Conservation (phyloP, 2,113 vertebrate genomes). For the Rousettus leschenaultii region DNA sequence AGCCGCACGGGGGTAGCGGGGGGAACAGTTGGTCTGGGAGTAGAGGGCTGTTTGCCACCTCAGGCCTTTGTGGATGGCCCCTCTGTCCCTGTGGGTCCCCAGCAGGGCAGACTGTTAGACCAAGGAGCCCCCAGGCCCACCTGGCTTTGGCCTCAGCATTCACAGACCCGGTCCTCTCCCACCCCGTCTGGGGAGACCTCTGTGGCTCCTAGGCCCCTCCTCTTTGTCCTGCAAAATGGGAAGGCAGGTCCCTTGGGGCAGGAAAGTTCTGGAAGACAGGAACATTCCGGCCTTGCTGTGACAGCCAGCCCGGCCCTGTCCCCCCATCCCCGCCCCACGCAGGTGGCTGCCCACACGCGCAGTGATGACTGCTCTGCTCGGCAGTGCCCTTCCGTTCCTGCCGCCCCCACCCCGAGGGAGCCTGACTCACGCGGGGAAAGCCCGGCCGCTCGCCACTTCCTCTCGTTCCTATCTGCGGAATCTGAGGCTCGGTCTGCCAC, state of each 20-base stretch:
- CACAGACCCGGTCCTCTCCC: neutral
- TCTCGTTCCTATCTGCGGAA: neutral
- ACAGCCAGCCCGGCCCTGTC: neutral
- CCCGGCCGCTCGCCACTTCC: constrained; percentile 17
- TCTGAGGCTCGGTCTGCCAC: neutral
- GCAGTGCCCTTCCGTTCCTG: neutral
- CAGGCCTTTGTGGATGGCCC: neutral
- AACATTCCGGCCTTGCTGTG: neutral
- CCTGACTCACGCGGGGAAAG: neutral
- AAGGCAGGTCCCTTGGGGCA: neutral
- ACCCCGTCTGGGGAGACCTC: neutral
- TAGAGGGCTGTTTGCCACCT: neutral
- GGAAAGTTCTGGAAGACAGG: neutral
- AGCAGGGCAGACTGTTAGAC: neutral
- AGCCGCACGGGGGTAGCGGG: neutral
- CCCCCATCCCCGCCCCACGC: fast-evolving
- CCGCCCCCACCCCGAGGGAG: neutral
- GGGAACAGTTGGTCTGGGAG: neutral
- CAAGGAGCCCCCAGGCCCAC: neutral
- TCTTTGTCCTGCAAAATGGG: neutral
- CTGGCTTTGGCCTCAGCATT: neutral
- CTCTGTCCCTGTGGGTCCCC: neutral
- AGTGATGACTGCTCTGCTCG: fast-evolving
- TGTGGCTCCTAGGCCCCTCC: neutral
- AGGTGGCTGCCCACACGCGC: neutral